These are phyloP conservation scores for Plemyria rubiginata DNA, from an alignment of 2,888 invertebrate species.

Conservation along the genomic window DNA sequence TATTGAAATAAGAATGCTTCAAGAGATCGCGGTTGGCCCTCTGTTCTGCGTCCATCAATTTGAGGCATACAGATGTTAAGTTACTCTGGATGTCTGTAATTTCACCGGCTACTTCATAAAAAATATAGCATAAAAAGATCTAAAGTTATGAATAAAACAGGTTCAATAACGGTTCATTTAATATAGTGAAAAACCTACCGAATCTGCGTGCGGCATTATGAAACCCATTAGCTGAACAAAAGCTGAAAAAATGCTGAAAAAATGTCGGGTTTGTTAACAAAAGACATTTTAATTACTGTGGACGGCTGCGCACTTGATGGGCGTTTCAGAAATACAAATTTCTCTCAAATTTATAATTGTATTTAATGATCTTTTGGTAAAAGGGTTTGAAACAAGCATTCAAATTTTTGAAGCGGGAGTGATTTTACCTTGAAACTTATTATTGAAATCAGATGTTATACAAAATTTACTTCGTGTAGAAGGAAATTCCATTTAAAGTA, in stretches of 20 bases:
- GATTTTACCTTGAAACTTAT: neutral
- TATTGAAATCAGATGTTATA: neutral
- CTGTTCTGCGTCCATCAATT: no score
- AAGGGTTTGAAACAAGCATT: neutral
- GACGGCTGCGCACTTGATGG: slow-evolving; percentile 37
- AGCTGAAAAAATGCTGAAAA: slow-evolving; percentile 46
- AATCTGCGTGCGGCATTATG: slow-evolving; percentile 48
- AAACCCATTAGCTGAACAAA: slow-evolving; percentile 58
- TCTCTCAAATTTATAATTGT: slow-evolving; percentile 7
- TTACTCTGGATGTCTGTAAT: no score
- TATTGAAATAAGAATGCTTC: no score
- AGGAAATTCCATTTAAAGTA: no score
- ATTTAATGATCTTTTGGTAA: slow-evolving; percentile 4
- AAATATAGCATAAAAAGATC: no score
- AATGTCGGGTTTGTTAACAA: slow-evolving; percentile 52
- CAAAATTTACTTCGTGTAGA: no score
- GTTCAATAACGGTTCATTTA: slow-evolving; percentile 52
- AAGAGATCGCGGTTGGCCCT: no score
- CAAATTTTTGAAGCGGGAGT: neutral
- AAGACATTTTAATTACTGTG: slow-evolving; percentile 59
- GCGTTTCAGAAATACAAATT: slow-evolving; percentile 27
- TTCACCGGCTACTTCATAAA: no score
- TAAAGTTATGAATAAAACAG: neutral
- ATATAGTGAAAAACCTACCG: slow-evolving; percentile 43
- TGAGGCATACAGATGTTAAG: no score